phyloP scores from a whole-genome alignment of 1,140 invertebrate species.

The Steinernema feltiae region DNA sequence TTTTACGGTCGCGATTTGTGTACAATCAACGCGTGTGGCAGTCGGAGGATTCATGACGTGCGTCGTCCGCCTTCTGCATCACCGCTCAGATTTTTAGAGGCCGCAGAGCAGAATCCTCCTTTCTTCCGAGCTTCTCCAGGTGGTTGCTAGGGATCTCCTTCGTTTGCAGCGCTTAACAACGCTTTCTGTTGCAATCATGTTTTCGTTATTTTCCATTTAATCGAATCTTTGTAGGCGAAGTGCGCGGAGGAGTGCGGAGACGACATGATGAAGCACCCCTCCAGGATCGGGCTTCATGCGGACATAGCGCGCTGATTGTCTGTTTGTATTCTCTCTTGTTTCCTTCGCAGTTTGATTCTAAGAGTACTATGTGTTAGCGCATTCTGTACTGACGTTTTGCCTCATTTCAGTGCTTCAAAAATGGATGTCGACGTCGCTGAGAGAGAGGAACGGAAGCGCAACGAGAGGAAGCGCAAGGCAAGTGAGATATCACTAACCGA shows the following conservation, averaged over 20 bases:
- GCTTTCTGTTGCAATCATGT: background rate
- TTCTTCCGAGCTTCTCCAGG: too few relatives aligned
- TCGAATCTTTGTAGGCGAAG: background rate
- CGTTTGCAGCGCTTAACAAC: background rate
- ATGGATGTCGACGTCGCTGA: background rate
- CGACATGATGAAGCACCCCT: constrained; percentile 10
- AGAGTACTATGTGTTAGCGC: background rate
- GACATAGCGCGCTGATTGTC: background rate
- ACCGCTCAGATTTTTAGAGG: too few relatives aligned
- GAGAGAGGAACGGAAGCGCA: background rate
- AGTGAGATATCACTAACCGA: background rate
- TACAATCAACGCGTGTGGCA: too few relatives aligned
- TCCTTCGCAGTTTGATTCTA: background rate
- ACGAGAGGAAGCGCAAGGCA: background rate
- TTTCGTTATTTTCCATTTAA: background rate
- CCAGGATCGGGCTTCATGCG: background rate
- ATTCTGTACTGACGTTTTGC: background rate
- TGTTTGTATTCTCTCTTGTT: background rate
- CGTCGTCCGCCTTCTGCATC: too few relatives aligned
- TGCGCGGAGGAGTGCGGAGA: background rate
- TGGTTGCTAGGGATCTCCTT: background rate
- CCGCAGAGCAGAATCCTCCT: too few relatives aligned
- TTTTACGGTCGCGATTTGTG: too few relatives aligned
- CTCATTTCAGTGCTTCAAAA: background rate
- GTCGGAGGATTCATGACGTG: too few relatives aligned